These are phyloP conservation scores for Philhelius pedissequus DNA, from an alignment of 2,888 invertebrate genomes.

Conservation along the genomic window DNA sequence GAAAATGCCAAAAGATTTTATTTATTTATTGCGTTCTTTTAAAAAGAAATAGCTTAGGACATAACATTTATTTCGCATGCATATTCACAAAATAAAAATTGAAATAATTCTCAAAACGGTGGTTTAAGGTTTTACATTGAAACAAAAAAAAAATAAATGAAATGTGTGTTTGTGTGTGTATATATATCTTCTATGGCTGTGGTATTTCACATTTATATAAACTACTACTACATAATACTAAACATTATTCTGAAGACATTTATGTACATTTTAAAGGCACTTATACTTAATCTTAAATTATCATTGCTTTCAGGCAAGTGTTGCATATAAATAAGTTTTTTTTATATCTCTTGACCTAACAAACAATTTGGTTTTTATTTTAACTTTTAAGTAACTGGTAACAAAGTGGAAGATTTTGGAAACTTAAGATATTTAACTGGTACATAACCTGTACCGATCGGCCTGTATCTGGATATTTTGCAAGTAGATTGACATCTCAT, in stretches of 20 bases:
- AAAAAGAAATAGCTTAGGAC: neutral
- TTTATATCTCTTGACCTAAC: conserved; percentile 38
- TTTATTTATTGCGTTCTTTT: conserved; percentile 43
- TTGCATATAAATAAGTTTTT: conserved; percentile 39
- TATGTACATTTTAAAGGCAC: conserved; percentile 23
- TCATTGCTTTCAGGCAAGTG: conserved; percentile 18
- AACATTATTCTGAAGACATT: conserved; percentile 37
- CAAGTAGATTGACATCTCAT: conserved; percentile 83
- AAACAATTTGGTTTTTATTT: conserved; percentile 11
- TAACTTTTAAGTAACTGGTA: conserved; percentile 57
- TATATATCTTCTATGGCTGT: conserved; percentile 30
- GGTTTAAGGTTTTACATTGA: conserved; percentile 16
- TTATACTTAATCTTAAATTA: neutral
- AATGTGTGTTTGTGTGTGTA: neutral
- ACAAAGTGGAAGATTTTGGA: conserved; percentile 19
- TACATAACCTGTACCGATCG: conserved; percentile 83
- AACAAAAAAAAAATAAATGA: neutral
- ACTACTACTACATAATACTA: conserved; percentile 55
- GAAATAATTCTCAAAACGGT: conserved; percentile 37
- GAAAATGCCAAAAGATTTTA: conserved; percentile 47
- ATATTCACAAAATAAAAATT: conserved; percentile 1
- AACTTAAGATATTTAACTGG: conserved; percentile 50
- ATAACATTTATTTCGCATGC: conserved; percentile 13
- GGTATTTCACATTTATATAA: conserved; percentile 25
- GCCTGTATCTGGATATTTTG: conserved; percentile 82